phyloP scores from a whole-genome alignment of 2,797 vertebrate genomes.

The Pantherophis vulpinus region DNA sequence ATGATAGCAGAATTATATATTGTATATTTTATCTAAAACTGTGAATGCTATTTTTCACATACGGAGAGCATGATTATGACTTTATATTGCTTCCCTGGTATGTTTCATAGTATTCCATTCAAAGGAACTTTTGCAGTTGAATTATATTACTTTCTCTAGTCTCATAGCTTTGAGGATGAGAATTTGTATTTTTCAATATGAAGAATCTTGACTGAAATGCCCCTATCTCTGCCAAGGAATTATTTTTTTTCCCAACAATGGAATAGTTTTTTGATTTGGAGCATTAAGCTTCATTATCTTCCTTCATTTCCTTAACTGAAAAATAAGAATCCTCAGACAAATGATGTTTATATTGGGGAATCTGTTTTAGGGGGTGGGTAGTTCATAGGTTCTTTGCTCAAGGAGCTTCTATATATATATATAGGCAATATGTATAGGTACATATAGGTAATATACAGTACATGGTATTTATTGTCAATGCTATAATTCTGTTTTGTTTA shows the following conservation, averaged over 20 bases:
- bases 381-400: not conserved
- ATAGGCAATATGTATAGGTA: no score
- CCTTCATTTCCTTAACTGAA: not conserved
- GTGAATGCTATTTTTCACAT: not conserved
- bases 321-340: not conserved
- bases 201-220: not conserved
- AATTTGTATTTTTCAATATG: not conserved
- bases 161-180: not conserved
- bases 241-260: not conserved
- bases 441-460: no score
- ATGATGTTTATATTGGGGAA: not conserved
- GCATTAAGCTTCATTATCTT: not conserved
- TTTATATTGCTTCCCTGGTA: not conserved
- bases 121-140: not conserved
- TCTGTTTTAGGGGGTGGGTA: not conserved
- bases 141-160: not conserved
- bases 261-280: not conserved
- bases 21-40: not conserved
- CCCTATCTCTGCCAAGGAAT: not conserved
- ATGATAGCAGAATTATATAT: no score
- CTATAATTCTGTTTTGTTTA: not conserved
- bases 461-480: no score
- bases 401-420: not conserved
- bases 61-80: not conserved
- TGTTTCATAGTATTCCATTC: not conserved